phyloP scores from a whole-genome alignment of 2,888 invertebrate genomes.

The Plebejus melissa region DNA sequence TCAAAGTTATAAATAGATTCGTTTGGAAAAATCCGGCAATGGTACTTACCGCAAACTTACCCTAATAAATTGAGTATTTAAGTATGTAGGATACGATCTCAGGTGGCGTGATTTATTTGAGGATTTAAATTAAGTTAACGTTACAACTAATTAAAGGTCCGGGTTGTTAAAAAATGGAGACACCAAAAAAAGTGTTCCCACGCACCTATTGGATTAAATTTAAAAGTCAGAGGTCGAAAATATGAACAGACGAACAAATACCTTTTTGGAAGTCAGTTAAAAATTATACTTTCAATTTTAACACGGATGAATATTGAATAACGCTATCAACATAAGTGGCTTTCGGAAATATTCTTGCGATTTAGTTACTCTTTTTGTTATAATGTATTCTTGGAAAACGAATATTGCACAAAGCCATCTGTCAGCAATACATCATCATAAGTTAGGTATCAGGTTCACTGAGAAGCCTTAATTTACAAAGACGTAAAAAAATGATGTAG shows the following conservation, averaged over 20 bases:
- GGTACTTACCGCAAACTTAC: not conserved
- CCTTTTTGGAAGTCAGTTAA: too few species aligned
- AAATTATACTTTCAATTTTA: too few species aligned
- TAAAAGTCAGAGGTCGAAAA: not conserved
- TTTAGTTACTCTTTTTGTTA: not conserved
- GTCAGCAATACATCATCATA: not conserved
- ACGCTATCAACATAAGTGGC: not conserved
- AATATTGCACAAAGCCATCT: not conserved
- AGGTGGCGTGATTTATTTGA: conserved; percentile 6
- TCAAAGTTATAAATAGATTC: conserved; percentile 4
- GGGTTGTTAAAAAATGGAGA: conserved; percentile 9
- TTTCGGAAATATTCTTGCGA: not conserved
- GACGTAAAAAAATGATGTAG: conserved; percentile 56
- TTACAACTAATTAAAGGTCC: conserved; percentile 18
- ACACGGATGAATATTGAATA: too few species aligned
- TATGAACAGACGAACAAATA: not conserved
- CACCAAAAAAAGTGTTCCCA: not conserved
- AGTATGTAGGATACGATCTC: conserved; percentile 8
- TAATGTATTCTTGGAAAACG: not conserved
- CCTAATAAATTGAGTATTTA: conserved; percentile 11
- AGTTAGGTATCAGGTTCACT: conserved; percentile 17
- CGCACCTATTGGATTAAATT: not conserved
- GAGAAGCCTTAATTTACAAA: conserved; percentile 32
- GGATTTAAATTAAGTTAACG: conserved; percentile 5
- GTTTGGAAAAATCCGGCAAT: not conserved